Base-by-base conservation (phyloP, 92 coral and sea anemone species). In the Isaurus tuberculatus region DNA sequence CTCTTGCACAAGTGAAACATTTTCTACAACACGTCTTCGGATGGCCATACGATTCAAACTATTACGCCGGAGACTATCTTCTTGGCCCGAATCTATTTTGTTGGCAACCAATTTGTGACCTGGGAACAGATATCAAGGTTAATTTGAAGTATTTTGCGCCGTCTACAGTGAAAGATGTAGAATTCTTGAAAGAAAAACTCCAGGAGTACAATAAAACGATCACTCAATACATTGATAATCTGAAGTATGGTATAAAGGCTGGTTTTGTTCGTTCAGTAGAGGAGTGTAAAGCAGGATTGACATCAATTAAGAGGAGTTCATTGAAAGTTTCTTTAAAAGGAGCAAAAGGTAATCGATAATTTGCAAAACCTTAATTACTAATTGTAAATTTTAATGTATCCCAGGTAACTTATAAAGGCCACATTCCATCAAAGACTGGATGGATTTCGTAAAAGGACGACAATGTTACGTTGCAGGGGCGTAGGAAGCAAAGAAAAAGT, bases 251-350 rank as follows among this genome's bases (percentile, higher is more conserved):
- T 20, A 89, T 86, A 13, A 87, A 87, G n/a, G 88, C 94, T 22
- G 99, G 99, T 0, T 94, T 96, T 97, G 97, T 94, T 0, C 91
- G 98, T 10, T 90, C 98, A 2, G 37, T 33, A 14, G 97, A 96
- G 15, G 97, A 91, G 32, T 96, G 99, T 40, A 11, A 75, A 29
- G 99, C 98, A 26, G 99, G 99, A 0, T 43, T 90, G 2, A 72
- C 90, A 26, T 66, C 92, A 26, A 63, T 91, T 5, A 95, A 89
- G 44, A 55, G 88, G 23, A 25, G 17, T 1, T 92, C 79, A 20
- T 53, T 84, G 2, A 66, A 81, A 0, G 79, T 94, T 1, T 83
- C 94, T 1, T 72, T 81, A 28, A 22, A 77, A 10, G 94, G 92
- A 16, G 90, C 65, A 1, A 11, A 57, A 66, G 98, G 98, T 94